A percentile compares a stretch with the other conserved stretches of the same genome.
Conservation (phyloP, 2,113 vertebrate genomes). For the Podarcis muralis region DNA sequence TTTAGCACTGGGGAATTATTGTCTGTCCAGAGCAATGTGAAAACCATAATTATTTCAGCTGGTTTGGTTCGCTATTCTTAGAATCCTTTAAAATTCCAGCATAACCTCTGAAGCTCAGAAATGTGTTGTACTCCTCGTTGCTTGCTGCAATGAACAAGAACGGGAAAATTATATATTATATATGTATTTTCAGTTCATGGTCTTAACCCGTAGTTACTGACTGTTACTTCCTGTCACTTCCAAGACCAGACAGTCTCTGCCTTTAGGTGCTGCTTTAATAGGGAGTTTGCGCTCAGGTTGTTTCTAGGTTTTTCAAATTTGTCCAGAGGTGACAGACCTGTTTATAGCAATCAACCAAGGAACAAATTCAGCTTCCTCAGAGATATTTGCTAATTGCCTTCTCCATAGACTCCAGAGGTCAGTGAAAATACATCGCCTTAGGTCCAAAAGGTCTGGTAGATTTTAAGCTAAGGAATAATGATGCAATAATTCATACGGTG, state of each 20-base stretch:
- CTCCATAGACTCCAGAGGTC: background rate
- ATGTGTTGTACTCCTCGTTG: background rate
- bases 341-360: slow-evolving; percentile 16
- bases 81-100: background rate
- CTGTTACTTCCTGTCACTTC: slow-evolving; percentile 1
- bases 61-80: background rate
- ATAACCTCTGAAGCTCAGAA: background rate
- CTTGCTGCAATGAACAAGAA: background rate
- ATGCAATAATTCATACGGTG: fast-evolving
- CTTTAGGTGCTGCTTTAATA: slow-evolving; percentile 4
- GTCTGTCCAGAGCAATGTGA: background rate
- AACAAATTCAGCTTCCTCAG: background rate
- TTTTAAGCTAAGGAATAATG: slow-evolving; percentile 8
- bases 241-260: background rate
- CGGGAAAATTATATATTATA: background rate
- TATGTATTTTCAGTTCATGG: background rate
- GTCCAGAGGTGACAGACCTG: background rate
- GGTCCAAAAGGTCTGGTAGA: background rate
- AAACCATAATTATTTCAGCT: background rate
- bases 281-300: background rate
- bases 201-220: slow-evolving; percentile 1
- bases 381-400: slow-evolving; percentile 30
- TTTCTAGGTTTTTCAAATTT: slow-evolving; percentile 2
- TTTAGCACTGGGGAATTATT: background rate
- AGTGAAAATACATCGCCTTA: background rate